Percentiles rank a stretch among this genome's conserved stretches.
Conservation (phyloP, 1,140 invertebrate species). For the Adelges cooleyi region DNA sequence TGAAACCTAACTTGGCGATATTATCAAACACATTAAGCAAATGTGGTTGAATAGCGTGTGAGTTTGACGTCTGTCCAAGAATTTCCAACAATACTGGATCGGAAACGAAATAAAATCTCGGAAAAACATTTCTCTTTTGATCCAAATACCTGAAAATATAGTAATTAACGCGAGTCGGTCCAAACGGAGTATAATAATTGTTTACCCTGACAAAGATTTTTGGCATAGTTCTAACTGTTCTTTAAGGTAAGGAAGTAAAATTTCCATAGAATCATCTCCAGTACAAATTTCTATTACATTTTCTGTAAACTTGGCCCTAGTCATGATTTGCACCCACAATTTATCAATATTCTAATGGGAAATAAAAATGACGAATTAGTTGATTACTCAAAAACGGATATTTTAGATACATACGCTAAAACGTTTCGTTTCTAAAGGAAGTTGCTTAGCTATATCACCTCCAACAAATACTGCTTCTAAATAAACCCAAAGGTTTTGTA, state of each 20-base stretch:
- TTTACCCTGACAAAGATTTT: conserved; percentile 89
- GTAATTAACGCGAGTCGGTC: no score
- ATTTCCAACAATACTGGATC: conserved; percentile 92
- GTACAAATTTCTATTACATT: conserved; percentile 92
- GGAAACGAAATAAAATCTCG: conserved; percentile 96
- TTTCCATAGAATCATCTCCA: conserved; percentile 83
- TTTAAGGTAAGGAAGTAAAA: conserved; percentile 83
- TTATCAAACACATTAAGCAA: conserved; percentile 93
- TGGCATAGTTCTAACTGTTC: conserved; percentile 94
- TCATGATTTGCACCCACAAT: conserved; percentile 97
- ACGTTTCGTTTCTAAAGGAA: conserved; percentile 85
- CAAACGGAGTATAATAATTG: no score
- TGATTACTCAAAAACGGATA: background rate
- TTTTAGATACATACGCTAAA: conserved; percentile 40
- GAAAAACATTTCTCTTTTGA: conserved; percentile 90
- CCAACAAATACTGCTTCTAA: conserved; percentile 95
- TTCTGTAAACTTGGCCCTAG: conserved; percentile 81
- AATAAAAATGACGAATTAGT: conserved; percentile 40
- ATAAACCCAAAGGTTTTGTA: conserved; percentile 98
- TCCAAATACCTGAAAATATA: conserved; percentile 62
- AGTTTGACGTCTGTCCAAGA: conserved; percentile 90
- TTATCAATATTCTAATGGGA: conserved; percentile 94
- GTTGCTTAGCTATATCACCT: conserved; percentile 93
- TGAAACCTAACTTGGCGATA: conserved; percentile 81
- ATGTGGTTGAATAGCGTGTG: conserved; percentile 94